Evolutionary conservation across 2,888 invertebrate species (phyloP), one percentile per base, ranked within the genome.

Genomic region (Geotrupes spiniger): DNA sequence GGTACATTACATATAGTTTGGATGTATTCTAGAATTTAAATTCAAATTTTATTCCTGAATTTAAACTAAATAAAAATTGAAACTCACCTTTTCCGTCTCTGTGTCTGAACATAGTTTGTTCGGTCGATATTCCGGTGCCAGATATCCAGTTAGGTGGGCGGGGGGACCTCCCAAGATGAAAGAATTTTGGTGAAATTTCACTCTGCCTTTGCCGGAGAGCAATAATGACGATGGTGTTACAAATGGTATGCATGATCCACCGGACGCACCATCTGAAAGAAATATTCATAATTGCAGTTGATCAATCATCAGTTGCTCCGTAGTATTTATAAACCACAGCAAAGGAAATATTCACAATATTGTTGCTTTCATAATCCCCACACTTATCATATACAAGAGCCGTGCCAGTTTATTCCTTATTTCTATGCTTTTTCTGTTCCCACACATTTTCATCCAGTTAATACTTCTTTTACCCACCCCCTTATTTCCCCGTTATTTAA

Each of bases 31-130:
- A n/a, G n/a, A n/a, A n/a, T n/a, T n/a, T n/a, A n/a, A n/a, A n/a
- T n/a, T n/a, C n/a, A n/a, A n/a, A n/a, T n/a, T n/a, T n/a, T n/a
- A n/a, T n/a, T n/a, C n/a, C n/a, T n/a, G n/a, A n/a, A n/a, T n/a
- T n/a, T n/a, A n/a, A n/a, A n/a, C n/a, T n/a, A n/a, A 33, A 14
- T 33, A 33, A 33, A 33, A 33, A 33, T 11, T 29, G 29, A 12
- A 10, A 33, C 52, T 65, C 67, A 79, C 80, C 76, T 80, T 80
- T 72, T 80, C 81, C 42, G 78, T 75, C 66, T 80, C 79, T 43
- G 78, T 78, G 62, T 80, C 80, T 41, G 75, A 74, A 62, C 73
- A 78, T 31, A 49, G 74, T 55, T 65, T 75, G 56, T 74, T 76
- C 29, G 73, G 73, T 56, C 76, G 72, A 66, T 78, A 79, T 65